Evolutionary conservation across 2,888 invertebrate genomes (phyloP), one percentile per base, ranked within the genome.

Genomic region (Barypeithes pellucidus): DNA sequence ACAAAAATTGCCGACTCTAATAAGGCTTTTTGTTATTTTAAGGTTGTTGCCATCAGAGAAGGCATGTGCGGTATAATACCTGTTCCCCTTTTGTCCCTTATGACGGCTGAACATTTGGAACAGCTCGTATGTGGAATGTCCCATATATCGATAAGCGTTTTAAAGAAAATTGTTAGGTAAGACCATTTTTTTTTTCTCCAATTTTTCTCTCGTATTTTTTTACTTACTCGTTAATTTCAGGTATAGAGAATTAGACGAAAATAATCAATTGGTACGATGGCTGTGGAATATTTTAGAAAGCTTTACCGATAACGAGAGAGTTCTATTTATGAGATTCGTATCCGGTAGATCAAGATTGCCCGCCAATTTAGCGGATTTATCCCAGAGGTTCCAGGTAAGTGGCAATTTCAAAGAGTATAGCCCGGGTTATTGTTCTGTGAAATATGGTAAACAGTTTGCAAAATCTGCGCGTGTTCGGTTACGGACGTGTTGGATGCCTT

Each of bases 31-130:
- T 43, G 14, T 61, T 29, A 24, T 61, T 61, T 24, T 50, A 2
- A 73, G 73, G 65, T 90, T 67, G 86, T 88, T 0, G 89, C 90
- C 20, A 87, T 91, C 18, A 81, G 90, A 45, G 90, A 90, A 81
- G 91, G 91, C 5, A 90, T 91, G 90, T 87, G 90, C 0, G 89
- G 90, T 76, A 89, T 91, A 45, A 87, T 91, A 63, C 91, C 91
- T 0, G 90, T 91, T 5, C 91, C 91, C 1, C 83, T 91, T 47
- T 80, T 91, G 59, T 89, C 89, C 0, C 83, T 91, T 22, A 86
- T 91, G 79, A 90, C 91, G 0, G 88, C 89, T 1, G 86, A 87
- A 29, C 87, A 90, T 80, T 84, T 91, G 80, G 91, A 91, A 80
- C 89, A 89, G 79, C 83, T 91, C 68, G 90, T 91, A 9, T 91